Base-by-base conservation (phyloP, 2,888 invertebrate genomes). In the Autographa gamma region DNA sequence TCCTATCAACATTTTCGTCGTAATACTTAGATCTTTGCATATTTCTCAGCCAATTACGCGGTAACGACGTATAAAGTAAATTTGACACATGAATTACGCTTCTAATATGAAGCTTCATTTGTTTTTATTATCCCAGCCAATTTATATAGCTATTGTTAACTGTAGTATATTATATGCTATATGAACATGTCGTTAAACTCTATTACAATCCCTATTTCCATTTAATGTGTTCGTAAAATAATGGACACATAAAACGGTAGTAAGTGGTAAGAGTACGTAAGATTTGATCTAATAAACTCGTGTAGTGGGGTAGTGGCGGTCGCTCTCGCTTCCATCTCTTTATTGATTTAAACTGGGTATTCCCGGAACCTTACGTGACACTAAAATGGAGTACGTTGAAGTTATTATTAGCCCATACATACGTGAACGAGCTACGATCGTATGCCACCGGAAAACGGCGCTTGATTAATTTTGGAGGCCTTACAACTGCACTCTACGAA, bases 311-410 rank as follows among this genome's bases (percentile, higher is more conserved):
- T 52, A 41, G 41, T 62, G 34, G 34, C 60, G 43, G 32, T 63
- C 19, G 31, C 56, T 73, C 56, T 58, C 56, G 62, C 56, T 41
- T 56, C 60, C 67, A 52, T 77, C 70, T 63, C 74, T 63, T 31
- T 71, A 77, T 74, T 74, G 65, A 64, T 60, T 60, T 60, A 62
- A 75, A 71, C 67, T 65, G 48, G 63, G 72, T 66, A 56, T 77
- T 79, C 77, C 79, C 63, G 68, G 75, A 79, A 74, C 48, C 25
- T 60, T 32, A 60, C 63, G 60, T 66, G 63, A 52, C 16, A 64
- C n/a, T 64, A 58, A 5, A 78, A 79, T 75, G 56, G 64, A 64
- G 78, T 78, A 38, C 63, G 66, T 68, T 72, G 61, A 63, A 66
- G 63, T 61, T 65, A 56, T 70, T 48, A 48, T 58, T 11, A 52